Conservation (phyloP, 1,140 invertebrate species). For the Trichogramma pretiosum region DNA sequence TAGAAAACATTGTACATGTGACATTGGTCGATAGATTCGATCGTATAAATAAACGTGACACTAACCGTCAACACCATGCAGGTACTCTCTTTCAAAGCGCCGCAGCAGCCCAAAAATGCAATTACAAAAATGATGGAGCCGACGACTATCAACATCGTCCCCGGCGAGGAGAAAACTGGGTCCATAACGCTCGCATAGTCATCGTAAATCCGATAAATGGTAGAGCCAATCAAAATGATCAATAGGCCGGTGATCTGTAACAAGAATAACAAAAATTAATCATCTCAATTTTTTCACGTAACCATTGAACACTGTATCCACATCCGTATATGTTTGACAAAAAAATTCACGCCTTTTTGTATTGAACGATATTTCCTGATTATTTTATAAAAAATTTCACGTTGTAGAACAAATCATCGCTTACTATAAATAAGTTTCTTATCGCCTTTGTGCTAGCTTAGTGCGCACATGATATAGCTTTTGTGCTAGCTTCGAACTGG, state of each 20-base stretch:
- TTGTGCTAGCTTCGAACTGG: too few species aligned
- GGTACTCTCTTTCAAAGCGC: constrained; percentile 72
- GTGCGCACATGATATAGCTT: too few species aligned
- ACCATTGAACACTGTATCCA: too few species aligned
- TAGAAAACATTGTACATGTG: not conserved
- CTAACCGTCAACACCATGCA: constrained; percentile 71
- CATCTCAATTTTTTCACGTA: too few species aligned
- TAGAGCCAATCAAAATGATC: constrained; percentile 68
- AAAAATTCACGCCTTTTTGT: too few species aligned
- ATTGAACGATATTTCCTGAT: too few species aligned
- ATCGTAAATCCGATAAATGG: constrained; percentile 63
- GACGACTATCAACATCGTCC: constrained; percentile 64
- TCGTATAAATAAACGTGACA: too few species aligned
- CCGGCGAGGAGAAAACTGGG: constrained; percentile 59
- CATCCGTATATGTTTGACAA: too few species aligned
- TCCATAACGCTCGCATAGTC: constrained; percentile 65
- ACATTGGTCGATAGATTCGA: not conserved
- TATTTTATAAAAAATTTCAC: too few species aligned
- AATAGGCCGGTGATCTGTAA: constrained; percentile 62
- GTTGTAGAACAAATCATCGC: too few species aligned
- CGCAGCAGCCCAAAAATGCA: constrained; percentile 72
- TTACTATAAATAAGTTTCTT: too few species aligned
- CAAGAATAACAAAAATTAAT: constrained; percentile 10
- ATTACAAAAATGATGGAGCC: constrained; percentile 70
- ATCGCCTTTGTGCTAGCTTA: too few species aligned